phyloP scores from a whole-genome alignment of 2,113 vertebrate genomes.

The Regulus satrapa region DNA sequence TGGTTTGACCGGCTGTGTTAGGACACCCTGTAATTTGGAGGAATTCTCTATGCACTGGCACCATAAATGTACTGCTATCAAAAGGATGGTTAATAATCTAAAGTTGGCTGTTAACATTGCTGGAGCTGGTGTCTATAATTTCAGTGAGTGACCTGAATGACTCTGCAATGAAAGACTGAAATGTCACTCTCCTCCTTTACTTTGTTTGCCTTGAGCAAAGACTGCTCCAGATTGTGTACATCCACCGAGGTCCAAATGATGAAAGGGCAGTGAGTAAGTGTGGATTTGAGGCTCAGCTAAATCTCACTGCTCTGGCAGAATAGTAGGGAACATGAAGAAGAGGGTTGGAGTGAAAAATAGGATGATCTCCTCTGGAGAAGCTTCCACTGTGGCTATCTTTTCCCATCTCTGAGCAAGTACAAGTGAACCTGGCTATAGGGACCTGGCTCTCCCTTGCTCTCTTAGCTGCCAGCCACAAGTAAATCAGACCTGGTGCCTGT shows the following conservation, averaged over 20 bases:
- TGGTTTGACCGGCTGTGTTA: conserved; percentile 52
- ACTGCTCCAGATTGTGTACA: conserved; percentile 59
- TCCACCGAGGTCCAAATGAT: conserved; percentile 41
- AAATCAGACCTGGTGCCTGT: conserved; percentile 17
- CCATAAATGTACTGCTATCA: conserved; percentile 49
- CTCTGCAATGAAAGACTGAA: conserved; percentile 64
- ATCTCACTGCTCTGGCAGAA: neutral
- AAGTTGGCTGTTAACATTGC: conserved; percentile 61
- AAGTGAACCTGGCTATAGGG: neutral
- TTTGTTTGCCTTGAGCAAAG: conserved; percentile 69
- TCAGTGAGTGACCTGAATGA: conserved; percentile 55
- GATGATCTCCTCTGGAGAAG: neutral
- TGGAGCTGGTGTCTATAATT: conserved; percentile 64
- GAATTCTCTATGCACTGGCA: conserved; percentile 11
- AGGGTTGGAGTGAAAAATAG: neutral
- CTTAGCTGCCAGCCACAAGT: conserved; percentile 12
- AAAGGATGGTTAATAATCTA: conserved; percentile 63
- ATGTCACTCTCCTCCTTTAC: conserved; percentile 64
- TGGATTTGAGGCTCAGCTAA: conserved; percentile 22
- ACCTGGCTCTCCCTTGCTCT: neutral
- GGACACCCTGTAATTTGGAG: conserved; percentile 66
- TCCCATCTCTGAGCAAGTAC: neutral
- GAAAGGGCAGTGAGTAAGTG: conserved; percentile 40
- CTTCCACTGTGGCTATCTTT: neutral
- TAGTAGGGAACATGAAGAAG: neutral